Evolutionary conservation across 2,797 vertebrate genomes (phyloP).

Genomic region (Heterohyrax brucei): DNA sequence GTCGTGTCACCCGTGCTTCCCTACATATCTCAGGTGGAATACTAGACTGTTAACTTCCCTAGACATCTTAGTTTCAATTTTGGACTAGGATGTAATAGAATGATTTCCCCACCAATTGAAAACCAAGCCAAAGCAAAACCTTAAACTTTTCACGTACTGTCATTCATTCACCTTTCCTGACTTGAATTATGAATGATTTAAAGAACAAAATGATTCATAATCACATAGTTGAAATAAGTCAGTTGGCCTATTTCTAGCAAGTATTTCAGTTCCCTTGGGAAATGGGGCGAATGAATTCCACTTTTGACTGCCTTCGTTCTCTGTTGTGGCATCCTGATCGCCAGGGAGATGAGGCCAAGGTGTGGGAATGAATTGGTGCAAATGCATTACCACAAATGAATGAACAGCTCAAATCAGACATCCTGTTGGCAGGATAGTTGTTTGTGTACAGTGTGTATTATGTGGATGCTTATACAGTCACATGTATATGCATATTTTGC

Average conservation of each 20-base stretch:
- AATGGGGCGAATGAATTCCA: neutral
- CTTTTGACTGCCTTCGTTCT: neutral
- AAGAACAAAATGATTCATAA: constrained; percentile 54
- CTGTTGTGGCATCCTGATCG: neutral
- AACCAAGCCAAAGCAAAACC: constrained; percentile 6
- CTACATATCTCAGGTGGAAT: neutral
- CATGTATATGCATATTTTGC: neutral
- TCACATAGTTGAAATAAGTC: constrained; percentile 10
- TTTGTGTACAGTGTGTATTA: constrained; percentile 35
- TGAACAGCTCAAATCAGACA: neutral
- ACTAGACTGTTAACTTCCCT: neutral
- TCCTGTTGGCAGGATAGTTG: neutral
- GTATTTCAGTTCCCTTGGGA: neutral
- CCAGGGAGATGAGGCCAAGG: neutral
- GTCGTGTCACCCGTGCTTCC: neutral
- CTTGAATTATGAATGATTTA: constrained; percentile 6
- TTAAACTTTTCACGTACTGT: neutral
- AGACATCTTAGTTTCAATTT: constrained; percentile 5
- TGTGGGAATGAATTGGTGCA: neutral
- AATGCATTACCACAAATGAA: neutral
- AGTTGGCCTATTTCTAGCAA: neutral
- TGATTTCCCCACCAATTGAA: neutral
- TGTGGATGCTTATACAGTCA: neutral
- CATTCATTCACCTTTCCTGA: constrained; percentile 13
- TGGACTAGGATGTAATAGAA: neutral